Percentiles rank a stretch among this genome's conserved stretches.
Evolutionary conservation across 2,113 vertebrate species (phyloP).

Genomic region (Dasypus novemcinctus): DNA sequence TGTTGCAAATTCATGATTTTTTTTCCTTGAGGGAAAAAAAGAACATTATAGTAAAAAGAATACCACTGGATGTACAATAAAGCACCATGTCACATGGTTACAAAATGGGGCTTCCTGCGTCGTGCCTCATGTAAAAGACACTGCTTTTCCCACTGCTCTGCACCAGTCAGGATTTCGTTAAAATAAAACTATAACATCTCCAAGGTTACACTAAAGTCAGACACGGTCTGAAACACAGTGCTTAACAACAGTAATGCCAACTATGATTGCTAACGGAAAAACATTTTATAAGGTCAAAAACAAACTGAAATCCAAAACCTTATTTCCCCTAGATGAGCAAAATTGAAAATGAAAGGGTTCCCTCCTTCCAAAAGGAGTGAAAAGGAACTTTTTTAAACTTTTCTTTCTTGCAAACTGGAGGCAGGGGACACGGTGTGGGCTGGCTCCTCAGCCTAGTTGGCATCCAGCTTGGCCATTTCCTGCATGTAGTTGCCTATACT

Average conservation of each 20-base stretch:
- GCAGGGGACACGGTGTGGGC: constrained; percentile 39
- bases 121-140: constrained; percentile 80
- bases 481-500: constrained; percentile 99
- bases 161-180: constrained; percentile 82
- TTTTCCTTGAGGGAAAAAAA: constrained; percentile 65
- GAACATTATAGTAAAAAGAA: constrained; percentile 77
- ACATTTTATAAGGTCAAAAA: constrained; percentile 84
- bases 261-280: constrained; percentile 89
- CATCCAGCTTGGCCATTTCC: constrained; percentile 98
- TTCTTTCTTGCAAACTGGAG: constrained; percentile 50
- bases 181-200: constrained; percentile 90
- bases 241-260: constrained; percentile 88
- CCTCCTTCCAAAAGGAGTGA: constrained; percentile 78
- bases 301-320: constrained; percentile 82
- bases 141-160: constrained; percentile 81
- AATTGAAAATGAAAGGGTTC: constrained; percentile 79
- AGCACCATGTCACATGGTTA: constrained; percentile 90
- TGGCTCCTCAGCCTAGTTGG: constrained; percentile 87
- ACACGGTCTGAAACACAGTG: constrained; percentile 87
- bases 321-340: constrained; percentile 84
- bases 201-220: constrained; percentile 88
- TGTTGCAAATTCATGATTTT: constrained; percentile 82
- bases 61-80: constrained; percentile 83
- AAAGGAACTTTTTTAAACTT: constrained; percentile 43
- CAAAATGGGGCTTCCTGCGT: constrained; percentile 83